Evolutionary conservation across 2,888 invertebrate species (phyloP).

Genomic region (Rotaria socialis): DNA sequence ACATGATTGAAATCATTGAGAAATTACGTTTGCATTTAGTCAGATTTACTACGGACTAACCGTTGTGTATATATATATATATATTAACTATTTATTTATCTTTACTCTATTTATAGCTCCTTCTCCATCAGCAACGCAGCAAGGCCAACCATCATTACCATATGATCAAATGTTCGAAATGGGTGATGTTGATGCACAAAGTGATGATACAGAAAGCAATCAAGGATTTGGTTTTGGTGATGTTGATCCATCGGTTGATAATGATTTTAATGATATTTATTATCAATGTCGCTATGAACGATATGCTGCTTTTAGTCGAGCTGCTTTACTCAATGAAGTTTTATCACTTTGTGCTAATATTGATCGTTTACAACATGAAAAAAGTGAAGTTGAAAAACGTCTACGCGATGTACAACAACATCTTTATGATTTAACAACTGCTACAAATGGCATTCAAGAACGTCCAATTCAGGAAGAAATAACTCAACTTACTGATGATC

Average conservation of each 20-base stretch:
- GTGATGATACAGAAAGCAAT: no score
- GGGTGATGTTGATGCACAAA: neutral
- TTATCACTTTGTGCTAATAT: neutral
- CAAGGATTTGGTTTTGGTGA: neutral
- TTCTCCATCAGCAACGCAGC: no score
- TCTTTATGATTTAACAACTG: neutral
- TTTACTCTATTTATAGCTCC: no score
- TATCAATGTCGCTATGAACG: neutral
- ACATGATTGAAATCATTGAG: no score
- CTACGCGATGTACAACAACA: neutral
- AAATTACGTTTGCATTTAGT: no score
- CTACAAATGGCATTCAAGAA: no score
- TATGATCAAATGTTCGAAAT: neutral
- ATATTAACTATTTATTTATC: no score
- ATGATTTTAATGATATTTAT: constrained; percentile 8
- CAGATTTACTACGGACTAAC: no score
- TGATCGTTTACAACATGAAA: constrained; percentile 8
- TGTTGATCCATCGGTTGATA: neutral
- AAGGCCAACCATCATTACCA: neutral
- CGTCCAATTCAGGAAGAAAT: no score
- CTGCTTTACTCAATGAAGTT: neutral
- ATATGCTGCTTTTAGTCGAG: neutral
- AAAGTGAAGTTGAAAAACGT: neutral
- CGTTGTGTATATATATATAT: no score
- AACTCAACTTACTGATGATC: no score